A percentile compares a stretch with the other conserved stretches of the same genome.
Evolutionary conservation across 2,113 vertebrate species (phyloP).

Genomic region (Pipa parva): DNA sequence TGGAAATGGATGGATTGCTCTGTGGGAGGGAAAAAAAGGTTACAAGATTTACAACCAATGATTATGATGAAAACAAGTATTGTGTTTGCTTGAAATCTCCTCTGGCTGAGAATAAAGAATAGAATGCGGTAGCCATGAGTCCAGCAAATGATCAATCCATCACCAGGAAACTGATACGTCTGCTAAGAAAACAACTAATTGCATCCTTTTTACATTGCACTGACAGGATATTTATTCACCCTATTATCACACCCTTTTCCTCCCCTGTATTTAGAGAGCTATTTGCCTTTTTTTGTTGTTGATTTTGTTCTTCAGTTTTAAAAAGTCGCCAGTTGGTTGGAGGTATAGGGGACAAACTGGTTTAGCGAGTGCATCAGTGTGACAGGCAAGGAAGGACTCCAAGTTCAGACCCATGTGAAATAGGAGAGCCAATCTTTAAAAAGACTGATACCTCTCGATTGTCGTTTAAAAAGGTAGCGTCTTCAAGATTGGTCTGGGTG

Average conservation of each 20-base stretch:
- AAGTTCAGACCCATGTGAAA: constrained; percentile 5
- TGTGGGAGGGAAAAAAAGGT: not conserved
- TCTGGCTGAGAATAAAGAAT: constrained; percentile 10
- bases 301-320: constrained; percentile 15
- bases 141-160: constrained; percentile 18
- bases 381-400: not conserved
- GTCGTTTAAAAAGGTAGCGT: not conserved
- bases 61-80: constrained; percentile 25
- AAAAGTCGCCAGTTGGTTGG: constrained; percentile 8
- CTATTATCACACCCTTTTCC: constrained; percentile 20
- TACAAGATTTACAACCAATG: constrained; percentile 7
- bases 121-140: constrained; percentile 3
- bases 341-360: constrained; percentile 33
- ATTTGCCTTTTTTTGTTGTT: constrained; percentile 27
- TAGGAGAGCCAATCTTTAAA: not conserved
- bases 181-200: constrained; percentile 19
- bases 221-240: constrained; percentile 34
- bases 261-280: constrained; percentile 22
- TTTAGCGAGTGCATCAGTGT: constrained; percentile 16
- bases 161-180: constrained; percentile 35
- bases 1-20: too few relatives aligned
- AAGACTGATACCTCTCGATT: constrained; percentile 16
- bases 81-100: constrained; percentile 11
- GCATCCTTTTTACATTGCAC: constrained; percentile 1
- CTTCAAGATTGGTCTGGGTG: not conserved